phyloP scores from a whole-genome alignment of 2,888 invertebrate genomes.

The Meghimatium bilineatum region DNA sequence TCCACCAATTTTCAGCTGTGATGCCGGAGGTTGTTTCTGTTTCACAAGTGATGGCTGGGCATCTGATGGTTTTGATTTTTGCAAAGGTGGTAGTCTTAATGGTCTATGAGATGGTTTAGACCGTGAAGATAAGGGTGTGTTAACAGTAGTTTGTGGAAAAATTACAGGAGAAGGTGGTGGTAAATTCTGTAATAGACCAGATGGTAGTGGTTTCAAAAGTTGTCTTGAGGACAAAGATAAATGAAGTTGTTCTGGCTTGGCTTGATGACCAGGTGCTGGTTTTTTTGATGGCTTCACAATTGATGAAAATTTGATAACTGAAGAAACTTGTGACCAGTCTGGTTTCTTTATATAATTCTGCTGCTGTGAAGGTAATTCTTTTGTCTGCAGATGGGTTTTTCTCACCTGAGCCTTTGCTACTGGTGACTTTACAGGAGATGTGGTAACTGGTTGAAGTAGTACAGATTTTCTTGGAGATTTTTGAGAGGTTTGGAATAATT shows the following conservation, averaged over 20 bases:
- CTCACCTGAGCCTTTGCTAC: neutral
- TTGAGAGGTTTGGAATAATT: neutral
- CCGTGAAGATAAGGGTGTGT: neutral
- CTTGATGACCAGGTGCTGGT: neutral
- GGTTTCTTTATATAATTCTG: neutral
- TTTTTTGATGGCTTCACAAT: neutral
- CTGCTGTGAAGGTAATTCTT: neutral
- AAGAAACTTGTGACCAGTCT: neutral
- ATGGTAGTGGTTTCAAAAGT: neutral
- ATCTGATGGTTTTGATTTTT: slow-evolving; percentile 7
- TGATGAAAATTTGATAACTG: neutral
- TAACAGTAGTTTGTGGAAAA: neutral
- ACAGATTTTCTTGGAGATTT: neutral
- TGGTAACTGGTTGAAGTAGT: neutral
- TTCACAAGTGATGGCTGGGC: neutral
- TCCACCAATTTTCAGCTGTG: neutral
- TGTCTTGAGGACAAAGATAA: slow-evolving; percentile 13
- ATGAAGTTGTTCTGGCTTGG: slow-evolving; percentile 8
- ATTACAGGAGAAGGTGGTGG: neutral
- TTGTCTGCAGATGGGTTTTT: neutral
- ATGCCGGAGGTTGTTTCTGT: neutral
- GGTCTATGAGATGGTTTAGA: slow-evolving; percentile 4
- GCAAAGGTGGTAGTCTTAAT: slow-evolving; percentile 30
- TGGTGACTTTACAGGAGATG: neutral
- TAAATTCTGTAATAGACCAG: slow-evolving; percentile 12